Percentiles rank a stretch among this genome's conserved stretches.
Evolutionary conservation across 2,888 invertebrate species (phyloP).

Genomic region (Phaedon cochleariae): DNA sequence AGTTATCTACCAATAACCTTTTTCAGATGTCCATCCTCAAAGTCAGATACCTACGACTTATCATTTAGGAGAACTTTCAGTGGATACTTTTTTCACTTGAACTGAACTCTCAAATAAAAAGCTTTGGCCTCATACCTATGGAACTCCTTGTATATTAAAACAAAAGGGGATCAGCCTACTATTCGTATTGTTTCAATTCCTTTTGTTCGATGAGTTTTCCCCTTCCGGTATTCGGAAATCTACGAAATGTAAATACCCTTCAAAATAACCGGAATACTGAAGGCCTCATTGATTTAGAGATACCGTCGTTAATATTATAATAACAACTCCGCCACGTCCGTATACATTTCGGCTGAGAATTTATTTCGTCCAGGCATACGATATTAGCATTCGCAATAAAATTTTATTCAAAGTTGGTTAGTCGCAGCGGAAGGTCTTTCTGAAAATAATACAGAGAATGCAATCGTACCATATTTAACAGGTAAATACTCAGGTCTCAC

Average conservation of each 20-base stretch:
- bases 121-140: too few species aligned
- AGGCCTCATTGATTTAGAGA: slow-evolving; percentile 28
- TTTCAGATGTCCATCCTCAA: too few species aligned
- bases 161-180: too few species aligned
- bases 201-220: not conserved
- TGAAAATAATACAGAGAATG: slow-evolving; percentile 33
- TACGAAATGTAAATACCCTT: slow-evolving; percentile 1
- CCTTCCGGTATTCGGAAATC: not conserved
- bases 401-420: slow-evolving; percentile 41
- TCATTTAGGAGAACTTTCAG: too few species aligned
- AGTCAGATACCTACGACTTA: too few species aligned
- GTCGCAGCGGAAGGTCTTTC: slow-evolving; percentile 34
- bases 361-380: slow-evolving; percentile 44
- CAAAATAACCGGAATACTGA: slow-evolving; percentile 17
- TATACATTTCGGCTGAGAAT: slow-evolving; percentile 36
- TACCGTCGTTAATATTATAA: slow-evolving; percentile 32
- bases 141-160: too few species aligned
- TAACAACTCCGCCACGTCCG: slow-evolving; percentile 34
- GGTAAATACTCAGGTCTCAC: slow-evolving; percentile 46
- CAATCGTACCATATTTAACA: slow-evolving; percentile 32
- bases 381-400: slow-evolving; percentile 49
- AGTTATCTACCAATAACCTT: too few species aligned
- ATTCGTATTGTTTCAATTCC: not conserved
- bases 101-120: too few species aligned
- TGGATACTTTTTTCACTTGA: too few species aligned